Base-by-base conservation (phyloP, 1,140 invertebrate genomes). In the Bombus superbus region DNA sequence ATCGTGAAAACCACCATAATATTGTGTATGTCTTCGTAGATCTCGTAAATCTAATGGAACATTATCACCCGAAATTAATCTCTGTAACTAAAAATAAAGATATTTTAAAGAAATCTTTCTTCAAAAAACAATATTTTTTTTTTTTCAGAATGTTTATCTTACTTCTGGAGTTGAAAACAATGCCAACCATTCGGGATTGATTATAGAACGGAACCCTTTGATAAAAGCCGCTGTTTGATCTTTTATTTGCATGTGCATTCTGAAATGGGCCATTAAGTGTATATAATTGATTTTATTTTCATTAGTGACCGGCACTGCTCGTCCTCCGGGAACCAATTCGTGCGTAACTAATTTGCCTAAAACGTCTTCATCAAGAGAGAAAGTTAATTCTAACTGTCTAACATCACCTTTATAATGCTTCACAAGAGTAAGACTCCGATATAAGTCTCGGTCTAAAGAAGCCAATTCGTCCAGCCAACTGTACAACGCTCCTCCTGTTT, bases 1-100 rank as follows among this genome's bases (percentile, higher is more conserved):
- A 95, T 99, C 98, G 94, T 99, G 99, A 95, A 99, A 99, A 11
- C 99, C 99, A 62, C 99, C 99, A 95, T 99, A 99, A 96, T 99
- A 99, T 95, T 99, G 98, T 5, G 99, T 99, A 95, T 99, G 97
- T 89, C 97, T 97, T 78, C 98, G 96, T 71, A 99, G 95, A 96
- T 99, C 99, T 91, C 97, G 96, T 77, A 99, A 95, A 96, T 99
- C 98, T 73, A 99, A 95, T 9, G 98, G 98, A 66, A 97, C 97
- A 92, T 98, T 99, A 93, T 99, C 98, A 3, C 98, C 98, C 77
- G 98, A 98, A 76, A 99, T 98, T 4, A 99, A 95, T 72, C 98
- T 96, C 94, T 99, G 98, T 47, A 98, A 95, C 97, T 98, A 32
- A 22, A 90, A 91, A 81, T 13, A 77, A 28, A 78, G 57, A 77